A percentile compares a stretch with the other conserved stretches of the same genome.
phyloP scores from a whole-genome alignment of 2,888 invertebrate genomes.

The Tipula lateralis region DNA sequence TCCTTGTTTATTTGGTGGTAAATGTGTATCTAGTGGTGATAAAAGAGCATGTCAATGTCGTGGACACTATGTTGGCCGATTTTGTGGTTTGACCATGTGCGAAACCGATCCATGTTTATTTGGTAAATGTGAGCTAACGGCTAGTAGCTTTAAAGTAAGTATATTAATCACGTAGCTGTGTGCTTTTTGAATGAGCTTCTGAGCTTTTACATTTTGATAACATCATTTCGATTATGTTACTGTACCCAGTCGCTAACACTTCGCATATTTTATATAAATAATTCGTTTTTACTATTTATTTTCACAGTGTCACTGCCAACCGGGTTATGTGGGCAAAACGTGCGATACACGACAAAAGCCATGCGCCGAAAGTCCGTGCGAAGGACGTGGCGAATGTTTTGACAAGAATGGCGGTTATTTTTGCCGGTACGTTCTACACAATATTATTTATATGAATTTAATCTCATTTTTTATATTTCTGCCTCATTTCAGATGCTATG shows the following conservation, averaged over 20 bases:
- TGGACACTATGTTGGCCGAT: conserved; percentile 69
- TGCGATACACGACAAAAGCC: conserved; percentile 66
- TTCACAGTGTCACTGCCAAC: conserved; percentile 63
- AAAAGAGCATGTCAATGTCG: conserved; percentile 63
- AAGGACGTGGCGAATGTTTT: conserved; percentile 67
- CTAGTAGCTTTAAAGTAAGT: conserved; percentile 45
- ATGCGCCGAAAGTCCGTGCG: conserved; percentile 69
- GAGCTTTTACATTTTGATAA: background rate
- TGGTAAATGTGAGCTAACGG: conserved; percentile 51
- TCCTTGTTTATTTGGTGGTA: conserved; percentile 67
- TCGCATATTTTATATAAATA: no score
- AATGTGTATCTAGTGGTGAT: conserved; percentile 57
- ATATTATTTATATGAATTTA: background rate
- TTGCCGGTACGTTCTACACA: conserved; percentile 52
- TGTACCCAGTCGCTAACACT: no score
- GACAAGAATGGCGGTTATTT: conserved; percentile 61
- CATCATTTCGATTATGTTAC: no score
- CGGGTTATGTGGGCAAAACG: conserved; percentile 61
- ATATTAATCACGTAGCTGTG: background rate
- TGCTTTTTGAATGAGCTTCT: background rate
- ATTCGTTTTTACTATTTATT: no score
- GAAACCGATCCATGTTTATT: conserved; percentile 58
- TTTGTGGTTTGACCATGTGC: conserved; percentile 71
- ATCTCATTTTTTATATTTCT: background rate
- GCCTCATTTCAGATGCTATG: conserved; percentile 54